These are phyloP conservation scores for Muntiacus muntjak DNA, from an alignment of 2,113 vertebrate genomes.

Conservation along the genomic window DNA sequence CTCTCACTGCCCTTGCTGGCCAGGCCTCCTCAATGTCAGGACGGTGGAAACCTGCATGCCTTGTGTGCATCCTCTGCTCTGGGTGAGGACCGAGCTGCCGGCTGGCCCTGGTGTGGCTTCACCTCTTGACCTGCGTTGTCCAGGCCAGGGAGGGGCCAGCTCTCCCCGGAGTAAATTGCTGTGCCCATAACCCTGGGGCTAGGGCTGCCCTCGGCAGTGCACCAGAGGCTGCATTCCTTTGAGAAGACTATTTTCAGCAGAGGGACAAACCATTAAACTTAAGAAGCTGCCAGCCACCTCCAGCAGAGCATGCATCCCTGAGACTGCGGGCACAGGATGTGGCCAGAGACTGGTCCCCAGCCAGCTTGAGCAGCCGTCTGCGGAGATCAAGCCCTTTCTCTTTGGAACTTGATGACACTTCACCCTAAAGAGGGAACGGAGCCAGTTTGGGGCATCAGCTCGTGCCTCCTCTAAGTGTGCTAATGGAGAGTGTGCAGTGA, in stretches of 20 bases:
- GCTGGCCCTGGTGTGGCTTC: neutral
- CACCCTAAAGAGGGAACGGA: neutral
- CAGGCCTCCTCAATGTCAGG: neutral
- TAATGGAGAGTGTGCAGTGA: neutral
- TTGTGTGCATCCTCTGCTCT: neutral
- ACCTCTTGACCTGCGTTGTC: neutral
- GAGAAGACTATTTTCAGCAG: neutral
- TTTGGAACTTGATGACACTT: neutral
- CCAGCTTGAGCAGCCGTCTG: conserved; percentile 29
- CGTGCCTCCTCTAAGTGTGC: neutral
- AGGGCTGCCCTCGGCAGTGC: neutral
- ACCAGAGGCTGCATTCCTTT: conserved; percentile 1
- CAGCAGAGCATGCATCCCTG: neutral
- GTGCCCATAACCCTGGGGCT: neutral
- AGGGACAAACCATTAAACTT: conserved; percentile 29
- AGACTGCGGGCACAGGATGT: neutral
- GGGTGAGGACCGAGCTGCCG: neutral
- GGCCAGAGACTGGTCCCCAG: conserved; percentile 14
- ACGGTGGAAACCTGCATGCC: neutral
- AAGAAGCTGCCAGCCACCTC: conserved; percentile 51
- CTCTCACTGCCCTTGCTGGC: neutral
- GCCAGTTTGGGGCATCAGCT: neutral
- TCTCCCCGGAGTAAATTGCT: conserved; percentile 13
- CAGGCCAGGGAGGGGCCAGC: neutral
- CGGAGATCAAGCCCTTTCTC: conserved; percentile 45